Evolutionary conservation across 2,113 vertebrate genomes (phyloP).

Genomic region (Tylochromis polylepis): DNA sequence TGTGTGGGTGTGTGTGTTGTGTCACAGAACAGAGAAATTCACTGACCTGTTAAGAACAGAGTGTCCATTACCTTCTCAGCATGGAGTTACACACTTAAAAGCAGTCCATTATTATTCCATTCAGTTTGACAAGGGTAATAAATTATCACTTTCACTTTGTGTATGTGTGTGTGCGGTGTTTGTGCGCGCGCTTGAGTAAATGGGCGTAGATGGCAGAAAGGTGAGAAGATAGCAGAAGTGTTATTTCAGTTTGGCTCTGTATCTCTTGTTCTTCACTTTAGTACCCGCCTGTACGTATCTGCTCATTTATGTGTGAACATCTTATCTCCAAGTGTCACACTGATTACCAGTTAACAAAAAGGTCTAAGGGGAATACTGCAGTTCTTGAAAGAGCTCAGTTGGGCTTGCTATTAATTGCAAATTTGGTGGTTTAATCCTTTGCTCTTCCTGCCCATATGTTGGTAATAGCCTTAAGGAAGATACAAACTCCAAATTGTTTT

Average conservation of each 20-base stretch:
- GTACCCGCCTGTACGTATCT: neutral
- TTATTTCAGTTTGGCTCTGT: neutral
- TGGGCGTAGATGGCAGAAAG: neutral
- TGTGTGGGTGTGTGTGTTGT: neutral
- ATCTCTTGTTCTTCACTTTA: neutral
- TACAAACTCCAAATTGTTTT: neutral
- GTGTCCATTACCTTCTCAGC: slow-evolving; percentile 49
- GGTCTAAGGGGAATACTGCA: neutral
- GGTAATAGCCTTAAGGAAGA: neutral
- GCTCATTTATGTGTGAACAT: neutral
- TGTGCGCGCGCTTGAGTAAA: neutral
- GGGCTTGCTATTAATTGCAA: neutral
- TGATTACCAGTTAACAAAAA: neutral
- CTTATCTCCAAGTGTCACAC: neutral
- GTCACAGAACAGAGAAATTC: slow-evolving; percentile 28
- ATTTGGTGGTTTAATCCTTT: neutral
- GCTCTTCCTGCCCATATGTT: neutral
- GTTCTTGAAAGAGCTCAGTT: neutral
- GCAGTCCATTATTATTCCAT: slow-evolving; percentile 49
- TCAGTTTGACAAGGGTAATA: slow-evolving; percentile 50
- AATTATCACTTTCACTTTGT: slow-evolving; percentile 55
- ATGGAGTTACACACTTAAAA: slow-evolving; percentile 58
- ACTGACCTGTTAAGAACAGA: slow-evolving; percentile 47
- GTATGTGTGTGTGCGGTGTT: neutral
- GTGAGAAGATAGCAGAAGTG: slow-evolving; percentile 7